Evolutionary conservation across 1,140 invertebrate genomes (phyloP).

Genomic region (Drosophila kikkawai): DNA sequence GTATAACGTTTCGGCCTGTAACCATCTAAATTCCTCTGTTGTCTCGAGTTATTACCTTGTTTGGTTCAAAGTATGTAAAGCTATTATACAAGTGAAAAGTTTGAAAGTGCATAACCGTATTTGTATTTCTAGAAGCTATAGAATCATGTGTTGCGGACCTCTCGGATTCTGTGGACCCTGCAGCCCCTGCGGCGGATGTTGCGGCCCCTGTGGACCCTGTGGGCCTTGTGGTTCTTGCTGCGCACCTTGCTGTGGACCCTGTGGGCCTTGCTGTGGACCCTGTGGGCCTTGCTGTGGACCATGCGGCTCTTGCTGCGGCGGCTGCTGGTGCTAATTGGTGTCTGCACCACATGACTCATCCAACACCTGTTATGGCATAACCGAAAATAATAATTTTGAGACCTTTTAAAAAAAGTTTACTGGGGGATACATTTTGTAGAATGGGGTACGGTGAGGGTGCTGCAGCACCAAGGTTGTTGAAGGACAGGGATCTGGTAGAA

Average conservation of each 20-base stretch:
- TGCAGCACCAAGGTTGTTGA: neutral
- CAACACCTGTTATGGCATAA: neutral
- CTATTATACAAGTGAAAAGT: rapidly evolving
- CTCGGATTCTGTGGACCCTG: constrained; percentile 27
- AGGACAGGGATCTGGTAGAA: neutral
- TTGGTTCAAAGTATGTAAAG: constrained; percentile 7
- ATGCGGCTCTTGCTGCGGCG: neutral
- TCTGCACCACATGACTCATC: neutral
- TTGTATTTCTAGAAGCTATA: constrained; percentile 17
- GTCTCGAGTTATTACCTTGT: constrained; percentile 10
- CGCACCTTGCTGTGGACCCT: constrained; percentile 8
- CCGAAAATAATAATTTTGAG: neutral
- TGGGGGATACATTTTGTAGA: neutral
- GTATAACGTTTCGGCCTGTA: constrained; percentile 18
- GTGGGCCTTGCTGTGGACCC: constrained; percentile 5
- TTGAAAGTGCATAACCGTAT: neutral
- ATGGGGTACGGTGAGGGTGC: neutral
- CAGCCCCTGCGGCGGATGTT: constrained; percentile 37
- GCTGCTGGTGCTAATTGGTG: neutral
- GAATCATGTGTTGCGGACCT: constrained; percentile 45
- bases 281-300: constrained; percentile 15
- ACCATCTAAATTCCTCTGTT: constrained; percentile 19
- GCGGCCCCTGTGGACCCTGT: constrained; percentile 33
- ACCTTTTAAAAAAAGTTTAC: neutral
- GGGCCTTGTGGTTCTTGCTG: constrained; percentile 16